phyloP scores from a whole-genome alignment of 2,797 vertebrate genomes.

The Onychomys leucogaster region DNA sequence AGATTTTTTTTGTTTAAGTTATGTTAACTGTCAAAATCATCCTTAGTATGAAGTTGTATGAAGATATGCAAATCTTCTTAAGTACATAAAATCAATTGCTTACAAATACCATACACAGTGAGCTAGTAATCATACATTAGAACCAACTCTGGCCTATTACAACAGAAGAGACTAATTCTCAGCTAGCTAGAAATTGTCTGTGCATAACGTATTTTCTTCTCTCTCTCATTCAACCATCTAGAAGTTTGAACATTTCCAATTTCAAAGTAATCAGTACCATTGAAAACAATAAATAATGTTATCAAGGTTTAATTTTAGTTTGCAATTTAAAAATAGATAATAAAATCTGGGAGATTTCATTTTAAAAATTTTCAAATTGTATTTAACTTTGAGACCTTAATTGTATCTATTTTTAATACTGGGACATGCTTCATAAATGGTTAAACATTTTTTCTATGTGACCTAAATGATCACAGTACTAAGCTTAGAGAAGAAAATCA shows the following conservation, averaged over 20 bases:
- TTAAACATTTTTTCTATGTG: not conserved
- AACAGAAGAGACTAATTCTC: not conserved
- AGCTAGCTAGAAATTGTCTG: conserved; percentile 15
- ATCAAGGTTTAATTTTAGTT: not conserved
- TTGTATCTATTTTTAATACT: not conserved
- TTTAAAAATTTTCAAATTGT: conserved; percentile 40
- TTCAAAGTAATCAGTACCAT: not conserved
- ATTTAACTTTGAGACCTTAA: conserved; percentile 8
- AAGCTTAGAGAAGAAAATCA: not conserved
- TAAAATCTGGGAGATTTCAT: not conserved
- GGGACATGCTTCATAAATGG: not conserved
- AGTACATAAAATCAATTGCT: conserved; percentile 33
- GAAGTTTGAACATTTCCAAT: not conserved
- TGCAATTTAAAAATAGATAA: not conserved
- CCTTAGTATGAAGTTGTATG: conserved; percentile 24
- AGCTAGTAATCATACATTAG: not conserved
- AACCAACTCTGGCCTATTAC: not conserved
- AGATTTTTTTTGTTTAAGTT: conserved; percentile 58
- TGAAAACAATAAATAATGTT: not conserved
- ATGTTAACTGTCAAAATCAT: conserved; percentile 34
- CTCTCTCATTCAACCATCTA: not conserved
- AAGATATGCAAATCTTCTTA: not conserved
- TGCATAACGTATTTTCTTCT: not conserved
- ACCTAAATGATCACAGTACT: not conserved
- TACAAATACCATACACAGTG: not conserved